Percentiles rank a stretch among this genome's conserved stretches.
phyloP scores from a whole-genome alignment of 2,888 invertebrate species.

The Drosophila kambysellisi region DNA sequence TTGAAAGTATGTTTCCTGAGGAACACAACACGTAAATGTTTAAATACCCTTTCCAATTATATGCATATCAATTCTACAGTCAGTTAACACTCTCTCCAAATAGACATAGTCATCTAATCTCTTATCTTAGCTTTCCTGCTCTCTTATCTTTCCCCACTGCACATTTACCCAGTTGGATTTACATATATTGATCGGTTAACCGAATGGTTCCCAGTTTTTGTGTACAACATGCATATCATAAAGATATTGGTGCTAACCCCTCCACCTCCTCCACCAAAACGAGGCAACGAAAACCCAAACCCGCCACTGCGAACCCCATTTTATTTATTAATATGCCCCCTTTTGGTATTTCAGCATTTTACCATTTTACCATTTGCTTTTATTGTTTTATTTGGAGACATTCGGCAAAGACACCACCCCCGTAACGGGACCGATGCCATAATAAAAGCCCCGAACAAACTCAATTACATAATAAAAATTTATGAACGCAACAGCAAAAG shows the following conservation, averaged over 20 bases:
- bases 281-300: slow-evolving; percentile 1
- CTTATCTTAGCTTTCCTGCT: neutral
- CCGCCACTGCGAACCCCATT: slow-evolving; percentile 40
- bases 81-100: slow-evolving; percentile 20
- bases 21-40: neutral
- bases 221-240: slow-evolving; percentile 49
- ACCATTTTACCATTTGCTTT: slow-evolving; percentile 64
- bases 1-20: neutral
- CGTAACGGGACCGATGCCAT: slow-evolving; percentile 19
- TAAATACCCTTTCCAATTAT: neutral
- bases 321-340: slow-evolving; percentile 70
- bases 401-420: slow-evolving; percentile 48
- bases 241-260: slow-evolving; percentile 47
- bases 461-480: slow-evolving; percentile 80
- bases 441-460: slow-evolving; percentile 53
- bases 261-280: neutral
- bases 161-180: slow-evolving; percentile 23
- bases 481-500: slow-evolving; percentile 66
- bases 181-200: slow-evolving; percentile 61
- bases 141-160: slow-evolving; percentile 6
- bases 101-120: neutral
- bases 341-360: slow-evolving; percentile 43
- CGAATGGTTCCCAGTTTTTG: slow-evolving; percentile 13
- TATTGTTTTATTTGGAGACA: slow-evolving; percentile 77
- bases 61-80: neutral